Base-by-base conservation (phyloP, 2,888 invertebrate species). In the Trichopoda pennipes region DNA sequence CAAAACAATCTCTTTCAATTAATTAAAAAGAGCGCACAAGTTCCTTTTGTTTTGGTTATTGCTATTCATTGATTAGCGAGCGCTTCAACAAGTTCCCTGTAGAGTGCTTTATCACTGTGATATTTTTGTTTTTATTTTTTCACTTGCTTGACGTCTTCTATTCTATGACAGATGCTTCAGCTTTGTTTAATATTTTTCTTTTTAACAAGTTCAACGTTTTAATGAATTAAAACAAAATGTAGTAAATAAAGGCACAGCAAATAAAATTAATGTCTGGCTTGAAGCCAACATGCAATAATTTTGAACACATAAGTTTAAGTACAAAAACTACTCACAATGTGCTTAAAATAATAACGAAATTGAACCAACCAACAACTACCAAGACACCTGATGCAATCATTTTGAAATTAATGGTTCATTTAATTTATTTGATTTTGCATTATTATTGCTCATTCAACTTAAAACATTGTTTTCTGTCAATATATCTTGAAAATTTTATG, bases 161-260 rank as follows among this genome's bases (percentile, higher is more conserved):
- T 68, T 47, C 58, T 72, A 70, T 66, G 70, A 69, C 76, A 75
- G 63, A 69, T 80, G 70, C 64, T 75, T 16, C 32, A 17, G 21
- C 2, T 61, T 68, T 2, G 28, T 38, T 49, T 63, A 3, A 19
- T 70, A 10, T 76, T 58, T 28, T 55, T 58, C 12, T 72, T 60
- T 66, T 55, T 79, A 75, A 68, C 79, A 82, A 82, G 82, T 82
- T 82, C 82, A 82, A 82, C 82, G 82, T 79, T 79, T 82, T 82
- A 76, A 82, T 76, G 79, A 79, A 75, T 64, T 28, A 28, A 28
- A 60, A 47, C 32, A 69, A 75, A 76, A 64, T 60, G 10, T 75
- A 64, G 60, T 66, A 70, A 70, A 69, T 16, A 42, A 73, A 42
- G 53, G 42, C 63, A 80, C 35, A 73, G 35, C n/a, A 35, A 60